These are phyloP conservation scores for Perca schrenkii DNA, from an alignment of 2,113 vertebrate species.

Conservation along the genomic window DNA sequence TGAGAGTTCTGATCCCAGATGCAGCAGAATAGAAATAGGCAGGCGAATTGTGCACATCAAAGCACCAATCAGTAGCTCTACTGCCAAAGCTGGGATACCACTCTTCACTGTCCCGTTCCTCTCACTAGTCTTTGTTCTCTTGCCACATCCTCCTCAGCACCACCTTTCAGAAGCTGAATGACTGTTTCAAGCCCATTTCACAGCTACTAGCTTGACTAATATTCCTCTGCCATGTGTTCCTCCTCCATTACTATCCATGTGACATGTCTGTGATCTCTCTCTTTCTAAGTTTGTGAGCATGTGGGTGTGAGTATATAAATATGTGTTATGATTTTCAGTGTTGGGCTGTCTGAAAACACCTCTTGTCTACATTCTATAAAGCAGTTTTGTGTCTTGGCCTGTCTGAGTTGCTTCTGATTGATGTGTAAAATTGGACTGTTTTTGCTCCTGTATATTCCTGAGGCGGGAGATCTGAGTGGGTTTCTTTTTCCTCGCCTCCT, in stretches of 20 bases:
- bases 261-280: constrained; percentile 63
- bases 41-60: constrained; percentile 77
- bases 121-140: constrained; percentile 56
- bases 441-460: constrained; percentile 73
- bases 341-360: constrained; percentile 54
- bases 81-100: constrained; percentile 72
- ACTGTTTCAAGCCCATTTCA: constrained; percentile 79
- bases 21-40: constrained; percentile 57
- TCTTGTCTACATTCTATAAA: constrained; percentile 63
- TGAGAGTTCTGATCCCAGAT: constrained; percentile 60
- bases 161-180: constrained; percentile 58
- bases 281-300: constrained; percentile 47
- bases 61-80: constrained; percentile 71
- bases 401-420: constrained; percentile 56
- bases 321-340: constrained; percentile 56
- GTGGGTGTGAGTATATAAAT: constrained; percentile 65
- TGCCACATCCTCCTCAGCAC: constrained; percentile 51
- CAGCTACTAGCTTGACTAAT: constrained; percentile 79
- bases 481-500: constrained; percentile 62
- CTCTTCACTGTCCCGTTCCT: constrained; percentile 58
- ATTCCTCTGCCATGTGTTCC: constrained; percentile 58
- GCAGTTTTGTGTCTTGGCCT: constrained; percentile 56
- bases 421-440: constrained; percentile 77
- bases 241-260: constrained; percentile 51
- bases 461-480: constrained; percentile 65